Conservation (phyloP, 2,888 invertebrate genomes). For the Oxytorus armatus region DNA sequence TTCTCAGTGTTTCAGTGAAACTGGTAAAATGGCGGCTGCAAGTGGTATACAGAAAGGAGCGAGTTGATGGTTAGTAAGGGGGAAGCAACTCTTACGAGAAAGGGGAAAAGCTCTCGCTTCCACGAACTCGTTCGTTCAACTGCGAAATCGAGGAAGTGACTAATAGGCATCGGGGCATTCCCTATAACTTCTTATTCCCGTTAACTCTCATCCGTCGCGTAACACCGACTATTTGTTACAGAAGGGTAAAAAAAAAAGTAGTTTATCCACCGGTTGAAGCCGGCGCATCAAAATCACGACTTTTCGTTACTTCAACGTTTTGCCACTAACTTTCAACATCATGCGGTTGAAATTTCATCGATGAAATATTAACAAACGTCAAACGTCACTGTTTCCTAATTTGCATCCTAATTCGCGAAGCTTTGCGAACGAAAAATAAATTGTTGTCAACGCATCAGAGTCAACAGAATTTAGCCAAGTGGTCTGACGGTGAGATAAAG, state of each 20-base stretch:
- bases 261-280: constrained; percentile 28
- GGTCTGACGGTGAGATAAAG: too few relatives aligned
- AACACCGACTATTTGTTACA: constrained; percentile 43
- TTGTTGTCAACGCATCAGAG: not conserved
- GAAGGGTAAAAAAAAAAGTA: constrained; percentile 15
- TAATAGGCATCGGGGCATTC: constrained; percentile 59
- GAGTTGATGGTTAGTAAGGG: not conserved
- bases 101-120: not conserved
- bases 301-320: too few relatives aligned
- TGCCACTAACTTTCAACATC: too few relatives aligned
- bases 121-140: constrained; percentile 49
- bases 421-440: not conserved
- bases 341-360: too few relatives aligned
- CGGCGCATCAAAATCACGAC: constrained; percentile 18
- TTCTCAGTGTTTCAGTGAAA: constrained; percentile 51
- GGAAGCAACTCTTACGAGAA: not conserved
- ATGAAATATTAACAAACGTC: too few relatives aligned
- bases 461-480: too few relatives aligned
- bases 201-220: constrained; percentile 49
- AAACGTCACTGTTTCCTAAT: too few relatives aligned
- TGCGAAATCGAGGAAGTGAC: constrained; percentile 67
- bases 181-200: constrained; percentile 6
- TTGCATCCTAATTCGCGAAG: too few relatives aligned
- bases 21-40: constrained; percentile 56
- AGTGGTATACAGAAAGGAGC: constrained; percentile 31